Percentiles rank a stretch among this genome's conserved stretches.
These are phyloP conservation scores for Eospalax fontanierii DNA, from an alignment of 2,797 vertebrate genomes.

Conservation along the genomic window DNA sequence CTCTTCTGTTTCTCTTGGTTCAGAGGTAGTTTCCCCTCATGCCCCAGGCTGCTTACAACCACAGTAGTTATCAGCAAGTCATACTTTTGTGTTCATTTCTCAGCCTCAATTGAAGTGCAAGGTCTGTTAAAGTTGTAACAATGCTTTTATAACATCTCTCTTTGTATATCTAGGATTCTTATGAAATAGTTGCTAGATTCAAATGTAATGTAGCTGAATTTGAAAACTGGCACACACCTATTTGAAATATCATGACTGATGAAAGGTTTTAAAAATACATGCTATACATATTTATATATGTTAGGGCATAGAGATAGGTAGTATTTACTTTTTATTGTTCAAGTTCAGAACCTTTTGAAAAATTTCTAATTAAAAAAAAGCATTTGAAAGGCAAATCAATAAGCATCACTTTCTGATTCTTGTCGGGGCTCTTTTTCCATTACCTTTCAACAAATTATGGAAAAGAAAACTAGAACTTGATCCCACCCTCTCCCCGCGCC, in stretches of 20 bases:
- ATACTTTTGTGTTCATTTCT: slow-evolving; percentile 14
- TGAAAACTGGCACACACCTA: slow-evolving; percentile 30
- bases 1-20: neutral
- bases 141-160: slow-evolving; percentile 23
- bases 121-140: neutral
- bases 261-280: neutral
- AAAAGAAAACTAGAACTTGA: neutral
- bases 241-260: slow-evolving; percentile 59
- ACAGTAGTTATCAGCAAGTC: neutral
- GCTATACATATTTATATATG: neutral
- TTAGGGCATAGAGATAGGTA: neutral
- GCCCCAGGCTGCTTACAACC: neutral
- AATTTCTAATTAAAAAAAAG: slow-evolving; percentile 64
- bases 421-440: neutral
- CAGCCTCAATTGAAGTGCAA: neutral
- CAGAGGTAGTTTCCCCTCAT: neutral
- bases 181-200: slow-evolving; percentile 29
- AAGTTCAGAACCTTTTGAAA: slow-evolving; percentile 19
- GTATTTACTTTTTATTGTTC: neutral
- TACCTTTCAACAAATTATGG: slow-evolving; percentile 20
- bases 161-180: neutral
- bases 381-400: slow-evolving; percentile 64
- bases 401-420: slow-evolving; percentile 30
- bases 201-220: neutral
- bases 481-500: too few species aligned